Percentiles rank a stretch among this genome's conserved stretches.
Evolutionary conservation across 1,140 invertebrate genomes (phyloP).

Genomic region (Drosophila sulfurigaster): DNA sequence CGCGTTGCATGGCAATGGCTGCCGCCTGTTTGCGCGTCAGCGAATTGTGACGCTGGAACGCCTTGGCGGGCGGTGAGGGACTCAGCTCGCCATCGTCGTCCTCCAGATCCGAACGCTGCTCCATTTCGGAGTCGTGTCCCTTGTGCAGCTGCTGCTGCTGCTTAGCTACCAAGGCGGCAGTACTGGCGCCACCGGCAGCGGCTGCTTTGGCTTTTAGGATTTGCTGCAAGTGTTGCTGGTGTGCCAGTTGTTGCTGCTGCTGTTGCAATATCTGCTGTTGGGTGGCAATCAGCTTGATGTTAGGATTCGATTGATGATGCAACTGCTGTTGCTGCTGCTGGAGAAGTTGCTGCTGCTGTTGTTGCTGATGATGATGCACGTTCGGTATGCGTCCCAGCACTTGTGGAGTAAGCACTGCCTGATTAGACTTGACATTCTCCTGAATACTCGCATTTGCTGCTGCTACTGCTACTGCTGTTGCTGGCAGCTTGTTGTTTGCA

Average conservation of each 20-base stretch:
- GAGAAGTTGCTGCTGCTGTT: constrained; percentile 33
- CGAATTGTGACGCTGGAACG: constrained; percentile 87
- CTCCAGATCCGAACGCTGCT: constrained; percentile 79
- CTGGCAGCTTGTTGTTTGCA: constrained; percentile 41
- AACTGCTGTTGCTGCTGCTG: constrained; percentile 47
- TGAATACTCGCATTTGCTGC: constrained; percentile 2
- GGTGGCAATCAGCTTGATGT: constrained; percentile 77
- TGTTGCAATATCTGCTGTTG: constrained; percentile 80
- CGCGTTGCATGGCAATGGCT: constrained; percentile 85
- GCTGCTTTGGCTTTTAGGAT: constrained; percentile 81
- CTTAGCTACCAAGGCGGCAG: constrained; percentile 75
- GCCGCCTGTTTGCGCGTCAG: constrained; percentile 87
- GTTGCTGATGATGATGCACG: constrained; percentile 66
- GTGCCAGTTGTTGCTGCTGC: constrained; percentile 78
- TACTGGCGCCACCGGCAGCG: constrained; percentile 71
- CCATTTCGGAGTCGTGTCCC: constrained; percentile 73
- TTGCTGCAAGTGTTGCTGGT: constrained; percentile 81
- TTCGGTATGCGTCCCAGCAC: constrained; percentile 73
- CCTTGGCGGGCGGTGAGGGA: constrained; percentile 84
- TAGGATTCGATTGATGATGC: constrained; percentile 72
- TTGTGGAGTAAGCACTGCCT: constrained; percentile 62
- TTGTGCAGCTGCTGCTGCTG: constrained; percentile 77
- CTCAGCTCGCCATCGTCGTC: constrained; percentile 83
- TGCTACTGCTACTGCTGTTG: constrained; percentile 24
- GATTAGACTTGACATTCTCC: constrained; percentile 27